A percentile compares a stretch with the other conserved stretches of the same genome.
phyloP scores from a whole-genome alignment of 2,797 vertebrate species.

The Notamacropus eugenii region DNA sequence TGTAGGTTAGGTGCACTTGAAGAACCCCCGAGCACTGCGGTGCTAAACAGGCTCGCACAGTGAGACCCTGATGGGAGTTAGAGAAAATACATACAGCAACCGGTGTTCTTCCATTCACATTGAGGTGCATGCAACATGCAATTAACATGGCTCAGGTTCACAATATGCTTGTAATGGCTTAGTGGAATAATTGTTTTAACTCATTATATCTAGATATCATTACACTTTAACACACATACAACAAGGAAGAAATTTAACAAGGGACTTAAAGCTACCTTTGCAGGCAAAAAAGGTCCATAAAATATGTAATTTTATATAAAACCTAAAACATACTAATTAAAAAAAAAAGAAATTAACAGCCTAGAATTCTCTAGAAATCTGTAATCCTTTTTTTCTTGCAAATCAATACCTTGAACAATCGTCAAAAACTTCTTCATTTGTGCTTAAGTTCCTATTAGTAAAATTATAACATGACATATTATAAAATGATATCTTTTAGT shows the following conservation, averaged over 20 bases:
- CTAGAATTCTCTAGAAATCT: slow-evolving; percentile 33
- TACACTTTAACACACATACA: slow-evolving; percentile 76
- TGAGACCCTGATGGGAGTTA: slow-evolving; percentile 96
- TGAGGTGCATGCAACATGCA: slow-evolving; percentile 88
- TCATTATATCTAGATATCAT: slow-evolving; percentile 76
- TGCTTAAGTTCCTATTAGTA: slow-evolving; percentile 4
- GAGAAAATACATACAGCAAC: slow-evolving; percentile 94
- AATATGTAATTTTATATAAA: slow-evolving; percentile 47
- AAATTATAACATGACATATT: background rate
- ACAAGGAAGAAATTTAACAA: slow-evolving; percentile 75
- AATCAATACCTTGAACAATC: background rate
- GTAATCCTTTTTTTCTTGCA: slow-evolving; percentile 11
- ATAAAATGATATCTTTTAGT: background rate
- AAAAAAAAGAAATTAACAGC: slow-evolving; percentile 46
- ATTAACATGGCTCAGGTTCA: slow-evolving; percentile 85
- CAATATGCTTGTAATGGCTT: slow-evolving; percentile 87
- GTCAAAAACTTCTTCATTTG: background rate
- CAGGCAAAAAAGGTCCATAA: slow-evolving; percentile 65
- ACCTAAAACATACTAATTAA: slow-evolving; percentile 36
- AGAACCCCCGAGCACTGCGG: slow-evolving; percentile 94
- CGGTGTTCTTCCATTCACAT: slow-evolving; percentile 90
- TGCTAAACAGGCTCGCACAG: slow-evolving; percentile 95
- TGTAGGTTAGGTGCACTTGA: slow-evolving; percentile 97
- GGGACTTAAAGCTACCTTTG: slow-evolving; percentile 73
- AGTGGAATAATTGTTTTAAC: slow-evolving; percentile 80